A percentile compares a stretch with the other conserved stretches of the same genome.
Conservation (phyloP, 2,113 vertebrate species). For the Archilochus colubris region DNA sequence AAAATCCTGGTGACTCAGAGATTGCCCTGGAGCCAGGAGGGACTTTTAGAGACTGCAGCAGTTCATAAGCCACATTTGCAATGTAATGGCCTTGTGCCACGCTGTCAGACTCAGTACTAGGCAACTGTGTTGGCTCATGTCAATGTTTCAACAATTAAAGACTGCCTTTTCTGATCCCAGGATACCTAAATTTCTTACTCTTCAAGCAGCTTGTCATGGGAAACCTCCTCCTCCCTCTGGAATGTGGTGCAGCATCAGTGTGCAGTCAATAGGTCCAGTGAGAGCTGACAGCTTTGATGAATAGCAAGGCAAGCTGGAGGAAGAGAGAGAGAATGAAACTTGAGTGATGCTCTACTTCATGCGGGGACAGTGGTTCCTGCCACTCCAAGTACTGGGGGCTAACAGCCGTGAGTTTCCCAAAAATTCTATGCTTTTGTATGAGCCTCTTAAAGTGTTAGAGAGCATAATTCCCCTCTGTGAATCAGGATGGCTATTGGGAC, state of each 20-base stretch:
- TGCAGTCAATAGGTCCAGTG: accelerated
- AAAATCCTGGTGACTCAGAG: not conserved
- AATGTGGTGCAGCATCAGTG: not conserved
- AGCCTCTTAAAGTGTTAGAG: not conserved
- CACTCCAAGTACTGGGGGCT: not conserved
- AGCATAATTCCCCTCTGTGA: not conserved
- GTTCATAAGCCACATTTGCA: not conserved
- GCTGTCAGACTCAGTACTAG: not conserved
- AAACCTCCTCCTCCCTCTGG: not conserved
- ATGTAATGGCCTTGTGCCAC: accelerated
- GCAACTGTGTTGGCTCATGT: not conserved
- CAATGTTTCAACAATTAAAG: not conserved
- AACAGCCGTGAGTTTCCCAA: not conserved
- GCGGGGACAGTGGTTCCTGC: not conserved
- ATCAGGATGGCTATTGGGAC: not conserved
- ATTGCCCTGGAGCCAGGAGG: not conserved
- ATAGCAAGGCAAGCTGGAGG: not conserved
- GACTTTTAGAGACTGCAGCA: not conserved
- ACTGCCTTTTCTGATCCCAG: not conserved
- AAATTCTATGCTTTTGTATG: accelerated
- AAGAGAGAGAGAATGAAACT: accelerated
- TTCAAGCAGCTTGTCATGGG: not conserved
- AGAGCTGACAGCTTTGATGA: not conserved
- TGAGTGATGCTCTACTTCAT: not conserved
- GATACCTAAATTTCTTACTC: not conserved